Evolutionary conservation across 2,797 vertebrate species (phyloP).

Genomic region (Eulemur albifrons): DNA sequence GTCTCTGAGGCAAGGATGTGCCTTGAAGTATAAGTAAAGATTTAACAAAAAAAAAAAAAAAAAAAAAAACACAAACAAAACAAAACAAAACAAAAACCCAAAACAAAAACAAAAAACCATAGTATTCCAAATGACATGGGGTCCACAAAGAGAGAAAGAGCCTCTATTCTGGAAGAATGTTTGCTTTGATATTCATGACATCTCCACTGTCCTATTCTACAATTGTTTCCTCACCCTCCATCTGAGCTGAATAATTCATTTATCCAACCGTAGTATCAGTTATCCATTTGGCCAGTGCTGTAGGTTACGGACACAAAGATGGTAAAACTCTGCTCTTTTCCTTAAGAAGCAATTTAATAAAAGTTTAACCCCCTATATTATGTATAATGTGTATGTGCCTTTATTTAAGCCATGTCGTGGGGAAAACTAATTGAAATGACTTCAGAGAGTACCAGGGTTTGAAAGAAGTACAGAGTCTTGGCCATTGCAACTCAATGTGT

Average conservation of each 20-base stretch:
- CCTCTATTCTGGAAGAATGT: neutral
- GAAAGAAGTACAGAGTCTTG: neutral
- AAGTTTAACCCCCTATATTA: neutral
- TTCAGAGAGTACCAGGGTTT: neutral
- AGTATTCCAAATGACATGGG: neutral
- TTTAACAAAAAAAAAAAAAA: neutral
- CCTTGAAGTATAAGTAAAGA: neutral
- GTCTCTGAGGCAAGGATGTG: neutral
- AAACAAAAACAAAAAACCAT: too few species aligned
- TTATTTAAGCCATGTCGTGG: neutral
- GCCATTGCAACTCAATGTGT: neutral
- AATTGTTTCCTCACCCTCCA: neutral
- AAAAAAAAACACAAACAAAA: too few species aligned
- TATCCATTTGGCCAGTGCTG: neutral
- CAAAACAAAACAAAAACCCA: too few species aligned
- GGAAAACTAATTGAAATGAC: neutral
- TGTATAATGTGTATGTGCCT: neutral
- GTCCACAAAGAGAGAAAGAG: neutral
- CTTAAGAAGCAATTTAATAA: neutral
- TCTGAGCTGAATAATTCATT: neutral
- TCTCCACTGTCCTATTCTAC: neutral
- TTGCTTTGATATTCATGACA: neutral
- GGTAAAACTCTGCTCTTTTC: neutral
- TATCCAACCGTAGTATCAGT: rapidly evolving
- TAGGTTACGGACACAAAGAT: neutral